Evolutionary conservation across 2,113 vertebrate genomes (phyloP).

Genomic region (Smithornis capensis): DNA sequence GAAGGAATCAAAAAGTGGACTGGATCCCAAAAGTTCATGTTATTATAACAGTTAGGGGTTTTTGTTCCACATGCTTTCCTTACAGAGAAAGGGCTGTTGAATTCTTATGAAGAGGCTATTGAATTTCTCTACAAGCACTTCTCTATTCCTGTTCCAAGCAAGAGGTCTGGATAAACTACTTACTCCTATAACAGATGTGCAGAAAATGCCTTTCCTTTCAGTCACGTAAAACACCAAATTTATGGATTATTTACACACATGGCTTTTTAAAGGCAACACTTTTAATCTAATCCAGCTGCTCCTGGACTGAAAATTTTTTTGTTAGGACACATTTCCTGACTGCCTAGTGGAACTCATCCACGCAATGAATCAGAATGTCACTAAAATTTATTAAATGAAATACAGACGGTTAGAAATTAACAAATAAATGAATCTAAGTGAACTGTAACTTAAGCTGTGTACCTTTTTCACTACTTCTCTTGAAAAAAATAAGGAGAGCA

Average conservation of each 20-base stretch:
- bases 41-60: fast-evolving
- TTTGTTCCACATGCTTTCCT: not conserved
- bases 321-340: not conserved
- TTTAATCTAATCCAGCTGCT: not conserved
- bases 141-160: not conserved
- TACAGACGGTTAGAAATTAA: not conserved
- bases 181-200: not conserved
- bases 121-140: not conserved
- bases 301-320: not conserved
- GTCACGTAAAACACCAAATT: not conserved
- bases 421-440: not conserved
- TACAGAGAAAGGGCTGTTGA: not conserved
- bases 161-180: not conserved
- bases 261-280: not conserved
- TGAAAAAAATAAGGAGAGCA: not conserved
- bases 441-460: too few relatives aligned
- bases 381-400: not conserved
- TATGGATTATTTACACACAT: not conserved
- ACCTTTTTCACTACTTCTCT: too few relatives aligned
- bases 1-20: not conserved
- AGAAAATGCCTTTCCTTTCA: not conserved
- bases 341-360: not conserved
- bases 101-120: not conserved
- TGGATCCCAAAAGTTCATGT: not conserved
- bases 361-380: not conserved